Percentiles rank a stretch among this genome's conserved stretches.
Evolutionary conservation across 2,113 vertebrate genomes (phyloP).

Genomic region (Campylomormyrus tamandua): DNA sequence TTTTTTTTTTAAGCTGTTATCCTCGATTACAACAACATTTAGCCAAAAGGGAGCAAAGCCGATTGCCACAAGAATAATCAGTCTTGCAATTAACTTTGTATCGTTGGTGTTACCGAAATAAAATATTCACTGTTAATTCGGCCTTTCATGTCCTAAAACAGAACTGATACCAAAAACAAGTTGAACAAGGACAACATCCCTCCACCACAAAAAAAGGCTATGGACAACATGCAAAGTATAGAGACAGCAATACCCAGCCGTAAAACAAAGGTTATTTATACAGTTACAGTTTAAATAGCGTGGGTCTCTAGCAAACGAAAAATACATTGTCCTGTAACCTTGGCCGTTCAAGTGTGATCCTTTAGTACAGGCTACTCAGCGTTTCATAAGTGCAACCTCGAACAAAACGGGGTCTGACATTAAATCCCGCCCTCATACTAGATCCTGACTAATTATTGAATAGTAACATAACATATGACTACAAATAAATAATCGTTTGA

Average conservation of each 20-base stretch:
- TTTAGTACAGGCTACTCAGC: background rate
- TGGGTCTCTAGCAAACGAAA: background rate
- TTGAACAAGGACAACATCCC: background rate
- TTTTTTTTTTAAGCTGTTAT: no score
- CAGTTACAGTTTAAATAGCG: background rate
- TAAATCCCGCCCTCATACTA: background rate
- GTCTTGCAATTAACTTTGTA: background rate
- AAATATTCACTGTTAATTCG: background rate
- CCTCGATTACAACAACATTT: background rate
- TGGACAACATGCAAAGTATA: background rate
- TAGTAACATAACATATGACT: background rate
- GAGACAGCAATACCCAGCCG: background rate
- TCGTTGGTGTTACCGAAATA: background rate
- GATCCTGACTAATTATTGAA: background rate
- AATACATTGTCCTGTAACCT: background rate
- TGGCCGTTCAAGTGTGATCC: background rate
- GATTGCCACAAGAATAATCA: background rate
- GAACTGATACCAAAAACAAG: background rate
- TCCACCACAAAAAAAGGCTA: background rate
- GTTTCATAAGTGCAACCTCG: background rate
- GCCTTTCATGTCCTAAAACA: background rate
- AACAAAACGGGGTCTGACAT: background rate
- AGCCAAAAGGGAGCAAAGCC: background rate
- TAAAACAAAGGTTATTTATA: background rate
- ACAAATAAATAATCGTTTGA: background rate